Conservation (phyloP, 2,113 vertebrate species). For the Brachyistius frenatus region DNA sequence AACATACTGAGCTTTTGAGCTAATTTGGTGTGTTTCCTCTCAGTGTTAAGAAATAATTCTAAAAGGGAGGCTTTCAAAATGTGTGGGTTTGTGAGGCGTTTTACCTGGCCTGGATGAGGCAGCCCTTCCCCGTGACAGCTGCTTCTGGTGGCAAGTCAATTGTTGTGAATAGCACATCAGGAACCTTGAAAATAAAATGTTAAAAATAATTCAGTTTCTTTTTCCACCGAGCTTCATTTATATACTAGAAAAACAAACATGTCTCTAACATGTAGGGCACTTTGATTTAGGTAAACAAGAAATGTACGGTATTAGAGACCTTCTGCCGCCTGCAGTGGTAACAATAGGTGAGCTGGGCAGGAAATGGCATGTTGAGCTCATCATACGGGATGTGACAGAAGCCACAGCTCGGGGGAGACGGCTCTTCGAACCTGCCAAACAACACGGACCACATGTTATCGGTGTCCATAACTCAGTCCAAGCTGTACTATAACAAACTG, state of each 20-base stretch:
- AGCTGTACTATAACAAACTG: neutral
- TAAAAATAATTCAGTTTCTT: neutral
- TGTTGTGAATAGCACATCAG: conserved; percentile 95
- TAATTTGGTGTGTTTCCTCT: too few species aligned
- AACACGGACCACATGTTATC: conserved; percentile 14
- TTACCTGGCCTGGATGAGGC: conserved; percentile 95
- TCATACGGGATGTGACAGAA: conserved; percentile 99
- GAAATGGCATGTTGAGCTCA: conserved; percentile 98
- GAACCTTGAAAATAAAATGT: conserved; percentile 83
- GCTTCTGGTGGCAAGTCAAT: conserved; percentile 91
- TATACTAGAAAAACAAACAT: neutral
- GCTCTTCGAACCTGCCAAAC: conserved; percentile 90
- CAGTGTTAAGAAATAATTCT: too few species aligned
- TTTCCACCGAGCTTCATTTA: neutral
- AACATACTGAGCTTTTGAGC: too few species aligned
- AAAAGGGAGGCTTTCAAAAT: neutral
- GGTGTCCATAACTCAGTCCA: neutral
- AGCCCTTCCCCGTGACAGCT: conserved; percentile 91
- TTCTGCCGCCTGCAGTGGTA: conserved; percentile 93
- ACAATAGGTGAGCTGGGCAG: conserved; percentile 95
- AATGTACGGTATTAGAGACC: conserved; percentile 79
- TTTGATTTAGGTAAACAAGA: neutral
- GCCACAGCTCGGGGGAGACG: conserved; percentile 89
- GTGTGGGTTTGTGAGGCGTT: neutral
- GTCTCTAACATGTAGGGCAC: neutral